A percentile compares a stretch with the other conserved stretches of the same genome.
These are phyloP conservation scores for Micrasema longulum DNA, from an alignment of 1,140 invertebrate species.

Conservation along the genomic window DNA sequence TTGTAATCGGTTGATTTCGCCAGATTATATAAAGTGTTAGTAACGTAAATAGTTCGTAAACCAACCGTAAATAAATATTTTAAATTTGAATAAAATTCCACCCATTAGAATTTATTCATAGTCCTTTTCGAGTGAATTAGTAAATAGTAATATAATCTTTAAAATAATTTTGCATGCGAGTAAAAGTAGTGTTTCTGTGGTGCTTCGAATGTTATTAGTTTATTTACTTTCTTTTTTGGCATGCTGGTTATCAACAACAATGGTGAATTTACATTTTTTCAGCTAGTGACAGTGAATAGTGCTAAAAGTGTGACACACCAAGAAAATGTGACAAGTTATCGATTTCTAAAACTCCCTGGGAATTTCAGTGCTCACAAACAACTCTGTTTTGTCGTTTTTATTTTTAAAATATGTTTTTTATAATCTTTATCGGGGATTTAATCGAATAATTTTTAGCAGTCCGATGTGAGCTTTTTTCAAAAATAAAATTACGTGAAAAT, in stretches of 20 bases:
- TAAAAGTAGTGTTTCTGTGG: slow-evolving; percentile 28
- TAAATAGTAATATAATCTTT: neutral
- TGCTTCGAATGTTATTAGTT: slow-evolving; percentile 26
- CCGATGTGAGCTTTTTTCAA: too few species aligned
- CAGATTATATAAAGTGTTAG: too few species aligned
- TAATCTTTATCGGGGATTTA: too few species aligned
- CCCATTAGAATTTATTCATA: slow-evolving; percentile 14
- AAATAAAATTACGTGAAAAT: too few species aligned
- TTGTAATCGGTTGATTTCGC: too few species aligned
- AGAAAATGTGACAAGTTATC: slow-evolving; percentile 6
- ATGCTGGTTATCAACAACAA: neutral
- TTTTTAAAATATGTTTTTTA: too few species aligned
- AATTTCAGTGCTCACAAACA: too few species aligned
- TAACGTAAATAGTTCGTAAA: neutral
- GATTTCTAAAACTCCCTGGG: too few species aligned
- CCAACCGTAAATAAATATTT: neutral
- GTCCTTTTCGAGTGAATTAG: neutral
- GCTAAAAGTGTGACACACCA: slow-evolving; percentile 2
- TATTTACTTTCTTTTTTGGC: slow-evolving; percentile 13
- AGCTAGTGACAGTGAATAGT: slow-evolving; percentile 8
- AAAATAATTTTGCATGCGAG: slow-evolving; percentile 29
- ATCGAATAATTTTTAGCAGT: too few species aligned
- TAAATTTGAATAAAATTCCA: slow-evolving; percentile 29
- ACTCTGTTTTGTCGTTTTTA: too few species aligned
- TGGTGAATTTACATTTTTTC: neutral